These are phyloP conservation scores for Drosophila nr. medialis DNA, from an alignment of 2,888 invertebrate genomes.

Conservation along the genomic window DNA sequence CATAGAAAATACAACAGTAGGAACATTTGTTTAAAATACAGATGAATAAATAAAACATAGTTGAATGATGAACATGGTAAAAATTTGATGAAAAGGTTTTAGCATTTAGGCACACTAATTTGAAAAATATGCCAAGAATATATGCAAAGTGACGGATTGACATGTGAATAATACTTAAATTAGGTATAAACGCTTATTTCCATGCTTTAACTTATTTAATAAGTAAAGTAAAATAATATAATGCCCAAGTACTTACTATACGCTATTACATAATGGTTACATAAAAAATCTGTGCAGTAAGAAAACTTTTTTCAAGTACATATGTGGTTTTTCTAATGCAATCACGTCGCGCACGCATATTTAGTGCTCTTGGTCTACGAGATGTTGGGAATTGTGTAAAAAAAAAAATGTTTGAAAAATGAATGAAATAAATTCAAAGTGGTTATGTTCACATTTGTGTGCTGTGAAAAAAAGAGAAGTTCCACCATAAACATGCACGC, in stretches of 20 bases:
- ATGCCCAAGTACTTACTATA: not conserved
- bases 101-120: not conserved
- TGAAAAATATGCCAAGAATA: not conserved
- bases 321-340: conserved; percentile 4
- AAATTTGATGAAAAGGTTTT: not conserved
- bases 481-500: conserved; percentile 45
- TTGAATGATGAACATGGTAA: not conserved
- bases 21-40: not conserved
- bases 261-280: not conserved
- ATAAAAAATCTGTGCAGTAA: not conserved
- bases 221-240: not conserved
- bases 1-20: no score
- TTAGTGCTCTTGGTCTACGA: conserved; percentile 15
- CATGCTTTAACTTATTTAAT: not conserved
- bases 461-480: conserved; percentile 21
- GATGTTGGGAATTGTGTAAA: conserved; percentile 20
- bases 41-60: not conserved
- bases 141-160: not conserved
- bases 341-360: conserved; percentile 30
- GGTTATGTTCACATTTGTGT: conserved; percentile 19
- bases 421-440: conserved; percentile 25
- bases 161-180: not conserved
- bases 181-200: not conserved
- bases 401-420: conserved; percentile 7
- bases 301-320: not conserved